Evolutionary conservation across 2,797 vertebrate genomes (phyloP), one percentile per base, ranked within the genome.

Genomic region (Hoplostethus atlanticus): DNA sequence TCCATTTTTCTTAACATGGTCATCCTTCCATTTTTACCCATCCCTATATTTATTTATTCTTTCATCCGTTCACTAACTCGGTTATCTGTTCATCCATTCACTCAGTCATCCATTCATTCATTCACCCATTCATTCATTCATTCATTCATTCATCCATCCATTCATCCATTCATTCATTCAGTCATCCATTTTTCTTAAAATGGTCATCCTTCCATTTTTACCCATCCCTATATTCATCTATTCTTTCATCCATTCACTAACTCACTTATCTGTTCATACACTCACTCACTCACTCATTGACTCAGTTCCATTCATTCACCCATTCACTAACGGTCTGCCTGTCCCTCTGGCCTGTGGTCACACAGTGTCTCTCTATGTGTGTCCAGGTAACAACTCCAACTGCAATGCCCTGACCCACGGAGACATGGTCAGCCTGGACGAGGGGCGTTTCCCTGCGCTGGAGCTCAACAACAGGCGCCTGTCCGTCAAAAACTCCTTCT

Each of bases 401-500:
- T 95, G 96, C 0, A 96, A 96, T 0, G 95, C 95, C 0, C 93
- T 99, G 62, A 96, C 96, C 68, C 98, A 99, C 0, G 97, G 97
- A 0, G 98, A 99, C 93, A 97, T 99, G 96, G 95, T 99, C 66
- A 98, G 98, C 80, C 93, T 99, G 88, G 98, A 99, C 0, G 97
- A 99, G 64, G 95, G 97, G 75, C 97, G 97, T 5, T 99, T 99
- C 79, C 97, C 98, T 0, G 95, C 98, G 0, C 92, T 99, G 91
- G 98, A 99, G 69, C 96, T 99, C 81, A 99, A 98, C 94, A 98
- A 97, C 93, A 96, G 98, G 0, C 93, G 97, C 2, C 96, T 99
- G 54, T 99, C 98, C 0, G 95, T 99, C 85, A 99, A 99, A 82
- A 98, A 98, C 84, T 99, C 98, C 40, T 99, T 99, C 93, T 99